These are phyloP conservation scores for Desoria tigrina DNA, from an alignment of 2,888 invertebrate species.

Conservation along the genomic window DNA sequence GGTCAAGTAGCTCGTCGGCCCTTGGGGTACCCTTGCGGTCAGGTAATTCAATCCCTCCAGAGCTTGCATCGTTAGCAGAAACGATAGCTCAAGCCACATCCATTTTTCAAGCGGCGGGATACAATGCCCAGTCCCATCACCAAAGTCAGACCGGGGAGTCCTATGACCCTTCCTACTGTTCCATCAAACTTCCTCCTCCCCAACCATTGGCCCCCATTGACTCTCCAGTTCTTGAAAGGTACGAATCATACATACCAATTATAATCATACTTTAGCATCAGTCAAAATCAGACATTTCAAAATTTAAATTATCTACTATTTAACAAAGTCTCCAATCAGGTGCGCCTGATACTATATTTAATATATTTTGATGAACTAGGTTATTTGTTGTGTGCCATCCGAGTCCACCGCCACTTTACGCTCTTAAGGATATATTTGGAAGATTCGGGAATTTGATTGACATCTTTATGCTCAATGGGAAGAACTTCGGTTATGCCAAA, in stretches of 20 bases:
- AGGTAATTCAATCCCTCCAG: conserved; percentile 52
- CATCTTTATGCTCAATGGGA: conserved; percentile 82
- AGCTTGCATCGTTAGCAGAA: conserved; percentile 69
- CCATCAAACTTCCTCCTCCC: conserved; percentile 70
- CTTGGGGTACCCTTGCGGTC: conserved; percentile 31
- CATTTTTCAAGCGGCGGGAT: conserved; percentile 68
- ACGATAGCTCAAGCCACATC: conserved; percentile 77
- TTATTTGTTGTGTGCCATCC: conserved; percentile 63
- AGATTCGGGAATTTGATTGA: conserved; percentile 88
- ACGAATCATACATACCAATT: no score
- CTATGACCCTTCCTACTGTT: conserved; percentile 59
- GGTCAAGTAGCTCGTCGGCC: not conserved
- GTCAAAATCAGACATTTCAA: no score
- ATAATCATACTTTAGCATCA: conserved; percentile 1
- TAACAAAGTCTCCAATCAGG: no score
- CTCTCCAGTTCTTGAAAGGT: conserved; percentile 58
- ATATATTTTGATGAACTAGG: conserved; percentile 51
- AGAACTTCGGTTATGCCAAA: conserved; percentile 90
- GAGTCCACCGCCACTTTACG: conserved; percentile 72
- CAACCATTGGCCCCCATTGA: conserved; percentile 62
- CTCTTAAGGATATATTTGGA: conserved; percentile 83
- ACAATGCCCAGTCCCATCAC: conserved; percentile 41
- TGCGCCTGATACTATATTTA: no score
- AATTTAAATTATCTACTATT: no score
- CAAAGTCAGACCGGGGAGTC: conserved; percentile 54